Conservation (phyloP, 2,888 invertebrate genomes). For the Cyaniris semiargus region DNA sequence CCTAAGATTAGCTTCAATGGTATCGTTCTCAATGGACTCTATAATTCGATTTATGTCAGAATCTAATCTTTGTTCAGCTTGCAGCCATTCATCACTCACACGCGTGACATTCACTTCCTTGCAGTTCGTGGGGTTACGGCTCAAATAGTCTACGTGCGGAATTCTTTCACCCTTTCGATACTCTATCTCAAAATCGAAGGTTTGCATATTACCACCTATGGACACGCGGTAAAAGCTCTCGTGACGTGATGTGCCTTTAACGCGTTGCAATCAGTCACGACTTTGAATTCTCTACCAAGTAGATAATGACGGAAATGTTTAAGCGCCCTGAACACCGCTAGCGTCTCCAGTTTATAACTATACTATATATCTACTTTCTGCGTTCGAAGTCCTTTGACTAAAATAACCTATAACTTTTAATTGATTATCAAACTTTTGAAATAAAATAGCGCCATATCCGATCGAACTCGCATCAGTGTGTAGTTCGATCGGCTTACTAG, state of each 20-base stretch:
- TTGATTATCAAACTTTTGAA: background rate
- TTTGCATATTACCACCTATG: slow-evolving; percentile 49
- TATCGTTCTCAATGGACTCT: background rate
- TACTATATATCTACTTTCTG: slow-evolving; percentile 40
- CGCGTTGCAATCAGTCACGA: slow-evolving; percentile 45
- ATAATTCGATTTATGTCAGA: background rate
- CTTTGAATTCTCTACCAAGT: slow-evolving; percentile 35
- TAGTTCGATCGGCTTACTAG: slow-evolving; percentile 12
- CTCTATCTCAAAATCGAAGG: slow-evolving; percentile 42
- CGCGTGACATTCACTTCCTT: background rate
- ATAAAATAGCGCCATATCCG: slow-evolving; percentile 41
- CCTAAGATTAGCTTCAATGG: background rate
- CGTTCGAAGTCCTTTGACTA: slow-evolving; percentile 32
- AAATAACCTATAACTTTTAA: slow-evolving; percentile 14
- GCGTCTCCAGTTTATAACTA: slow-evolving; percentile 26
- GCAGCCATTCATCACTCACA: background rate
- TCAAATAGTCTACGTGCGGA: slow-evolving; percentile 40
- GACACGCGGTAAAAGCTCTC: slow-evolving; percentile 42
- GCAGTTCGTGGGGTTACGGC: slow-evolving; percentile 35
- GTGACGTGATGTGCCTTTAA: slow-evolving; percentile 46
- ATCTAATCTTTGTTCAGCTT: background rate
- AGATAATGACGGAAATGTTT: slow-evolving; percentile 47
- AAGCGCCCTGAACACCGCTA: slow-evolving; percentile 42
- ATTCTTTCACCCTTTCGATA: slow-evolving; percentile 40
- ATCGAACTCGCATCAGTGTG: slow-evolving; percentile 38